Base-by-base conservation (phyloP, 2,797 vertebrate genomes). In the Rhincodon typus region DNA sequence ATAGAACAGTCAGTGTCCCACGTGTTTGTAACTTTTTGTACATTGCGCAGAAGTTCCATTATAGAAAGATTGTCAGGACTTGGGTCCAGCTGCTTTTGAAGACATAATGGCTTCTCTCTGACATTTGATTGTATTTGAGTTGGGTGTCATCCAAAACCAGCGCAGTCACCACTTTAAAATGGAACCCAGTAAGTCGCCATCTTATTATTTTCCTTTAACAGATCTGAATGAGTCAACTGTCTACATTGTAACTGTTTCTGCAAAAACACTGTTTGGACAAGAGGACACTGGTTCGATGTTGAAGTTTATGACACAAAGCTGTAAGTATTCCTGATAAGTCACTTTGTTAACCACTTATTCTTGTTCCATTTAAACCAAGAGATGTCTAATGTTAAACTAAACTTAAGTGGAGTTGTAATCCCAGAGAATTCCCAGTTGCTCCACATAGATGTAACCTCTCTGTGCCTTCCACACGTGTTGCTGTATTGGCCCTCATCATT, bases 221-320 rank as follows among this genome's bases (percentile, higher is more conserved):
- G 94, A 57, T 95, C 46, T 95, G 69, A 95, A 95, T 34, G 46
- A 50, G 12, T 95, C 69, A 25, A 95, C 94, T n/a, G 15, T 17
- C 27, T 95, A 95, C 34, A 15, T 77, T 95, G 70, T 95, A 19
- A 77, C 42, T 34, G 94, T 66, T 95, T 95, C 70, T 95, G 94
- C 70, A 7, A 72, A 34, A 77, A 34, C 94, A 0, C 77, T 77
- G 27, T 77, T 12, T n/a, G 94, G 94, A 34, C 8, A 53, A 10
- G 70, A 77, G 25, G 42, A 77, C 50, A 57, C 30, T 77, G 69
- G 50, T 50, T 95, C 69, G 27, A 50, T 30, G 4, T 72, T 95
- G 38, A 72, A 34, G 13, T 95, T 95, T 95, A 74, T 19, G 42
- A 95, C 94, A 27, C 70, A 57, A 53, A 53, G 70, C 94, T 53